These are phyloP conservation scores for Goniozus legneri DNA, from an alignment of 1,140 invertebrate genomes.

Conservation along the genomic window DNA sequence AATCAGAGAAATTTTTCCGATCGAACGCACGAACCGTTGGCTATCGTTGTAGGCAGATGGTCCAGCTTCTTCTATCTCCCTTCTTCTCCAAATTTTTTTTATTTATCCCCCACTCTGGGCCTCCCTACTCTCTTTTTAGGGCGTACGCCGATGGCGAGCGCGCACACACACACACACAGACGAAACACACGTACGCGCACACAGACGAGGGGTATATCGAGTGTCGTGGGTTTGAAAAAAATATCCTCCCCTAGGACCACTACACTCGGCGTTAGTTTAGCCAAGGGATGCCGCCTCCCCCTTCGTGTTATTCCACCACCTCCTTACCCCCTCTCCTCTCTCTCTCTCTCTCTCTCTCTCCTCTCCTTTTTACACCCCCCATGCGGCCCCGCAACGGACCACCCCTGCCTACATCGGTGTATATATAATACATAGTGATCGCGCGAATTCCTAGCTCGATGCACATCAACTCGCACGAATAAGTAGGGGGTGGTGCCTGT, in stretches of 20 bases:
- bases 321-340: conserved; percentile 3
- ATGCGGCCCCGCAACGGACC: not conserved
- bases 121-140: conserved; percentile 8
- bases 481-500: too few relatives aligned
- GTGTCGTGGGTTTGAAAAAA: conserved; percentile 9
- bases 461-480: too few relatives aligned
- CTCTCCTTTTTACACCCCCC: not conserved
- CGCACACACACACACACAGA: too few relatives aligned
- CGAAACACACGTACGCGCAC: too few relatives aligned
- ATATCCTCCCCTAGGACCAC: conserved; percentile 24
- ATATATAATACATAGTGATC: not conserved
- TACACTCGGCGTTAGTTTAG: conserved; percentile 23
- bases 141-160: conserved; percentile 7
- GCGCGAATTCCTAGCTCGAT: too few relatives aligned
- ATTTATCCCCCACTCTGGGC: conserved; percentile 3
- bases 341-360: conserved; percentile 12
- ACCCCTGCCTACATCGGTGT: not conserved
- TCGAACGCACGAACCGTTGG: not conserved
- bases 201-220: too few relatives aligned
- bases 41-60: not conserved
- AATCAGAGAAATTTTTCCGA: not conserved
- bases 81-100: not conserved
- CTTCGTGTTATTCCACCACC: not conserved
- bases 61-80: not conserved
- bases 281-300: conserved; percentile 6